Base-by-base conservation (phyloP, 2,888 invertebrate species). In the Eledona agricola region DNA sequence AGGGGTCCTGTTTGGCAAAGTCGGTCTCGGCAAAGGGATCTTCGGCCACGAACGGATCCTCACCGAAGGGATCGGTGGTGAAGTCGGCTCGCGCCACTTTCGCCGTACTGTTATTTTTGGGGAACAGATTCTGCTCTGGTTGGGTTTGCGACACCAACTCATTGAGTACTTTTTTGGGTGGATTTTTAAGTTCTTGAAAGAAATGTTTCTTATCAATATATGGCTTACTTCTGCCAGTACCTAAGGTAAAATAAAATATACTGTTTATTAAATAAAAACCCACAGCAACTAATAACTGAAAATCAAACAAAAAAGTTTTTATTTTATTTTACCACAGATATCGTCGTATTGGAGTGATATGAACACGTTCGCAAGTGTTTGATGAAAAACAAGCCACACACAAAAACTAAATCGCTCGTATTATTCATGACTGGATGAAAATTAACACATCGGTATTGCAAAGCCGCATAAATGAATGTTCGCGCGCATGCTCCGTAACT, bases 161-260 rank as follows among this genome's bases (percentile, higher is more conserved):
- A 80, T 93, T 93, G 67, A 94, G 83, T 58, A 90, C 89, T 80
- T 92, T 93, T 81, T 93, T 93, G 66, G 93, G 93, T 65, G 94
- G 94, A 79, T 94, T 93, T 81, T 94, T 94, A 72, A 94, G 83
- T 78, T 94, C 93, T 81, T 93, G 92, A 83, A 95, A 95, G 82
- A 95, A 95, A 80, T 93, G 91, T 83, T 94, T 94, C 80, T 93
- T 93, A 83, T 95, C 94, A 72, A 94, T 86, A 81, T 93, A 95
- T 58, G 94, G 94, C 79, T 90, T 90, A 78, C 88, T 90, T 77
- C 90, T 86, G 72, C 93, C 93, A 66, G 92, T 93, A 72, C 94
- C 76, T 77, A 70, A 67, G 73, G 72, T 69, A 71, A 71, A 70
- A 70, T 70, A 68, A 68, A 71, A 68, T 67, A 64, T 55, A 50